A percentile compares a stretch with the other conserved stretches of the same genome.
Evolutionary conservation across 2,113 vertebrate genomes (phyloP).

Genomic region (Brachyistius frenatus): DNA sequence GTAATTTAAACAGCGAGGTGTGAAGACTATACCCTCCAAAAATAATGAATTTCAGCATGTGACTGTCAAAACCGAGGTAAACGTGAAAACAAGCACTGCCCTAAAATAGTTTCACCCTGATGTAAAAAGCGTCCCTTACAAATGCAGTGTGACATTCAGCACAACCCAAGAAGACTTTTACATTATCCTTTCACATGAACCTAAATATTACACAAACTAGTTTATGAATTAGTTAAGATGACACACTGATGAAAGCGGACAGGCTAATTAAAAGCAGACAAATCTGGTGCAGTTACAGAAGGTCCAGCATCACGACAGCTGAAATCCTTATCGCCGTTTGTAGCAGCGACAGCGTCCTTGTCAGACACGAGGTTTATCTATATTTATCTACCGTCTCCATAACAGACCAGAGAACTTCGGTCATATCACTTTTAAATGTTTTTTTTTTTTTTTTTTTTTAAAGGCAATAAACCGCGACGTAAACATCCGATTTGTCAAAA

Average conservation of each 20-base stretch:
- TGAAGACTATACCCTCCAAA: too few species aligned
- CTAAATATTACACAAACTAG: background rate
- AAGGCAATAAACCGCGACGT: conserved; percentile 26
- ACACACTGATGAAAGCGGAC: background rate
- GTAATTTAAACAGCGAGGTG: background rate
- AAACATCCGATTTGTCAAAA: conserved; percentile 43
- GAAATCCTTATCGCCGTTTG: background rate
- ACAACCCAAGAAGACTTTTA: too few species aligned
- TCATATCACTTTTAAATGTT: background rate
- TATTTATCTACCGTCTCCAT: background rate
- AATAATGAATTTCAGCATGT: background rate
- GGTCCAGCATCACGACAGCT: conserved; percentile 12
- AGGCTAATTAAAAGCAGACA: conserved; percentile 36
- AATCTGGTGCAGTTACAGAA: background rate
- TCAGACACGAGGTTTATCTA: background rate
- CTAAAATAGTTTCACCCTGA: background rate
- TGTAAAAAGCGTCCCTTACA: background rate
- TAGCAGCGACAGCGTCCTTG: background rate
- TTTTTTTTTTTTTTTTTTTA: background rate
- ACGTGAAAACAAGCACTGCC: conserved; percentile 1
- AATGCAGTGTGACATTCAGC: background rate
- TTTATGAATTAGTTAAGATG: too few species aligned
- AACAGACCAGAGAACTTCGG: background rate
- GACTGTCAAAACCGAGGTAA: background rate
- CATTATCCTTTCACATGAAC: background rate